Base-by-base conservation (phyloP, 1,140 invertebrate species). In the Drosophila truncata region DNA sequence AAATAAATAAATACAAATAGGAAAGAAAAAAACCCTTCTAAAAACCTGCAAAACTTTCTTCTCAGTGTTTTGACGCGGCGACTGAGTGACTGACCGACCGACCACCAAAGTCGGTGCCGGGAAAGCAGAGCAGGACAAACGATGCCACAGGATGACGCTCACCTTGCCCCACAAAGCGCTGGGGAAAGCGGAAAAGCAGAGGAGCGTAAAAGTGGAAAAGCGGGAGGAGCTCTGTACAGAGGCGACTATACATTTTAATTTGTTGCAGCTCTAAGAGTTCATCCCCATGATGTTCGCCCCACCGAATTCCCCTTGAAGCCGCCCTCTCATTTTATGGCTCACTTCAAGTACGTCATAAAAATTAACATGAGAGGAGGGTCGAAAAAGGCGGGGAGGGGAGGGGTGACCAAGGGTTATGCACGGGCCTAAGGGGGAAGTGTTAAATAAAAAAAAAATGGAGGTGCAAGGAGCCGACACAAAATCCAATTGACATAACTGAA, bases 341-440 rank as follows among this genome's bases (percentile, higher is more conserved):
- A 80, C 65, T 90, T 64, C 76, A 81, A 84, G 78, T 70, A 90
- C 85, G 81, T 90, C 84, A 90, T 88, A 90, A 81, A 90, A 88
- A 88, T 88, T 84, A 88, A 88, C 84, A 80, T 55, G 66, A 60
- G 72, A 67, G 77, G 79, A n/a, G n/a, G 54, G 78, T 54, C 65
- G 62, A 64, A 41, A 11, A 11, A 33, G 33, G 11, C n/a, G 10
- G 33, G 65, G 41, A 16, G 49, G 16, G 29, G 27, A 10, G 66
- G n/a, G 13, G 10, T 25, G 31, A 14, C 16, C 14, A 29, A 49
- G 37, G 60, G 65, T 39, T 49, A 49, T 39, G 11, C 18, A 18
- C 20, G n/a, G 10, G 2, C 13, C 16, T 4, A 29, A 29, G 29
- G 14, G 11, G 7, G 4, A n/a, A n/a, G 23, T 25, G 52, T 55